Percentiles rank a stretch among this genome's conserved stretches.
Evolutionary conservation across 53 echinoderm and acorn worm genomes (phyloP).

Genomic region (Arbacia lixula): DNA sequence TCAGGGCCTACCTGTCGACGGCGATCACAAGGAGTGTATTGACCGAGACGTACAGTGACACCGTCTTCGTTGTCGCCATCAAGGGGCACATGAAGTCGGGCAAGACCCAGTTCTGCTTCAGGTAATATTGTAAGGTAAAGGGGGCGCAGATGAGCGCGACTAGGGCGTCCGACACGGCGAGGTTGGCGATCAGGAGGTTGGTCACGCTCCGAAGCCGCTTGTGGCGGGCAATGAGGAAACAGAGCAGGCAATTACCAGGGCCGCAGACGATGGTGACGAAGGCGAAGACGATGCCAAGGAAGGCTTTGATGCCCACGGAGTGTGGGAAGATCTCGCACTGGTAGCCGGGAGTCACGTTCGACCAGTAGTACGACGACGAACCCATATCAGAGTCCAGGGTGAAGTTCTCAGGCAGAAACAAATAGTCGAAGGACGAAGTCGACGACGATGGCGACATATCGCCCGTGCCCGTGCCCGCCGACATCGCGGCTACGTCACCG

Average conservation of each 20-base stretch:
- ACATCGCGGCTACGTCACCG: too few species aligned
- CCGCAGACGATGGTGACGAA: slow-evolving; percentile 87
- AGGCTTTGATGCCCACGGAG: slow-evolving; percentile 55
- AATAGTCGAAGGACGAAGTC: not conserved
- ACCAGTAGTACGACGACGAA: not conserved
- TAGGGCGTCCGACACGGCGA: slow-evolving; percentile 92
- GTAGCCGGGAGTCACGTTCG: not conserved
- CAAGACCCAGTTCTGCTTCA: slow-evolving; percentile 82
- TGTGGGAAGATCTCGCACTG: slow-evolving; percentile 44
- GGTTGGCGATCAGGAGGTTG: slow-evolving; percentile 92
- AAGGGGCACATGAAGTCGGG: slow-evolving; percentile 86
- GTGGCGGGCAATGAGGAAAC: slow-evolving; percentile 80
- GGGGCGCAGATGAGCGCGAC: slow-evolving; percentile 90
- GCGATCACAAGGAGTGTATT: slow-evolving; percentile 96
- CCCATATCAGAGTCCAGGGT: slow-evolving; percentile 16
- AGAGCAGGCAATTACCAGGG: slow-evolving; percentile 83
- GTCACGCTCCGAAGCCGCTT: slow-evolving; percentile 88
- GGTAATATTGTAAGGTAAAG: slow-evolving; percentile 76
- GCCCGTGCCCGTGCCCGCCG: not conserved
- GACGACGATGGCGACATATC: not conserved
- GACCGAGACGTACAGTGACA: slow-evolving; percentile 93
- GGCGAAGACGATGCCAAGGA: slow-evolving; percentile 72
- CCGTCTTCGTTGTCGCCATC: slow-evolving; percentile 83
- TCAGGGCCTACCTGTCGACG: slow-evolving; percentile 88
- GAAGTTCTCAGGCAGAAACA: not conserved